phyloP scores from a whole-genome alignment of 2,797 vertebrate species.

The Lithobates sylvaticus region DNA sequence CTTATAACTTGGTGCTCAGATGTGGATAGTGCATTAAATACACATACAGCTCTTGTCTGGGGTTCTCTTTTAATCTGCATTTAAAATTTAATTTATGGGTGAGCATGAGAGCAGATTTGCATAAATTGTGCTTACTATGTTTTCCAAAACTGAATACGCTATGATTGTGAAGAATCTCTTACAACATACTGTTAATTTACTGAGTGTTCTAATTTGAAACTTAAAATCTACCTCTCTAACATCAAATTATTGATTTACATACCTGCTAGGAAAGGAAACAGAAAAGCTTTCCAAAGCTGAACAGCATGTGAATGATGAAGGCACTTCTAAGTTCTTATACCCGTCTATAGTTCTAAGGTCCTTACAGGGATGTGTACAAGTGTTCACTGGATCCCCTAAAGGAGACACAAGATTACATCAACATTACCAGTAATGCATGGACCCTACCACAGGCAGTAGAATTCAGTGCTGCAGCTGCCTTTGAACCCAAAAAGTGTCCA shows the following conservation, averaged over 20 bases:
- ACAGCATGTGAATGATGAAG: neutral
- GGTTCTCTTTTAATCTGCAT: too few species aligned
- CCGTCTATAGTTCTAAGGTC: neutral
- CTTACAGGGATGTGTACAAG: neutral
- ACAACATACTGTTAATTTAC: neutral
- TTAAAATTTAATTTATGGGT: too few species aligned
- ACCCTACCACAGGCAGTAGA: too few species aligned
- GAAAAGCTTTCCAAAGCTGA: neutral
- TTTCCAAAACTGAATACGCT: neutral
- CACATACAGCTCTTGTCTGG: too few species aligned
- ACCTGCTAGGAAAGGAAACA: slow-evolving; percentile 5
- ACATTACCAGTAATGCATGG: too few species aligned
- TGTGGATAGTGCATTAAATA: too few species aligned
- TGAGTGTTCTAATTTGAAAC: neutral
- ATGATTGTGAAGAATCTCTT: neutral
- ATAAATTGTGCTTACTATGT: neutral
- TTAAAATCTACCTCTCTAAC: neutral
- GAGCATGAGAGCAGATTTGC: neutral
- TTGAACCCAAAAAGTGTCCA: too few species aligned
- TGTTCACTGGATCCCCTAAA: neutral
- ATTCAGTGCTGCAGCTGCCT: too few species aligned
- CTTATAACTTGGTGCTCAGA: too few species aligned
- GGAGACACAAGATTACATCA: too few species aligned
- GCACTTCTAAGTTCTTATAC: neutral
- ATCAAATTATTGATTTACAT: neutral